phyloP scores from a whole-genome alignment of 2,888 invertebrate species.

The Clunio marinus region DNA sequence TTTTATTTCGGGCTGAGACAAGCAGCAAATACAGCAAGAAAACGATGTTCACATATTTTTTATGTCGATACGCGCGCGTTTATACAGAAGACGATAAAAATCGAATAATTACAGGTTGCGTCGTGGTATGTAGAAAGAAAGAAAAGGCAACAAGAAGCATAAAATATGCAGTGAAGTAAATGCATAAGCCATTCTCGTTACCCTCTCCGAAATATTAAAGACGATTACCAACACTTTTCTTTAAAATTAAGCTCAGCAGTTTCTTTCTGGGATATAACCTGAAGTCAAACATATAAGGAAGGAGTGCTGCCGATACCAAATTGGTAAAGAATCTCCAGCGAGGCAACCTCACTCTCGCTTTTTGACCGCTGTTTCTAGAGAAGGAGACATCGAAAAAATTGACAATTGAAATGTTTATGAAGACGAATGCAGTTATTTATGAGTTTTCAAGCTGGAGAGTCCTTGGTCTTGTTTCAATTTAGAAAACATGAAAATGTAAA shows the following conservation, averaged over 20 bases:
- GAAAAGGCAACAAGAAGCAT: slow-evolving; percentile 5
- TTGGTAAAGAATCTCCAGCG: neutral
- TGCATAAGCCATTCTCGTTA: slow-evolving; percentile 5
- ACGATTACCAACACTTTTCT: neutral
- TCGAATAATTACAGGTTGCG: slow-evolving; percentile 38
- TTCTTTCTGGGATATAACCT: slow-evolving; percentile 1
- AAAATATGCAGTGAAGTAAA: slow-evolving; percentile 31
- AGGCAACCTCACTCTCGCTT: slow-evolving; percentile 1
- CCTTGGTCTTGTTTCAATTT: neutral
- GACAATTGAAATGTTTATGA: slow-evolving; percentile 40
- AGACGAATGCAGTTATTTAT: slow-evolving; percentile 34
- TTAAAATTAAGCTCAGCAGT: neutral
- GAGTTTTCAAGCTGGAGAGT: neutral
- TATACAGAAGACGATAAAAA: slow-evolving; percentile 34
- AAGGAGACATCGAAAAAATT: slow-evolving; percentile 11
- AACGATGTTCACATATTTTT: too few species aligned
- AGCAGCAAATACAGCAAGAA: too few species aligned
- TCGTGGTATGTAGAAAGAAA: slow-evolving; percentile 14
- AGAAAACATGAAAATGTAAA: neutral
- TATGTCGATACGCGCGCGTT: slow-evolving; percentile 39
- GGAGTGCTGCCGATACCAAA: neutral
- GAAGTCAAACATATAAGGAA: slow-evolving; percentile 9
- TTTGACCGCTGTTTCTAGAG: neutral
- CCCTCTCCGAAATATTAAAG: neutral
- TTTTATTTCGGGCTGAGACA: too few species aligned